phyloP scores from a whole-genome alignment of 2,797 vertebrate species.

The Saxicola maurus region DNA sequence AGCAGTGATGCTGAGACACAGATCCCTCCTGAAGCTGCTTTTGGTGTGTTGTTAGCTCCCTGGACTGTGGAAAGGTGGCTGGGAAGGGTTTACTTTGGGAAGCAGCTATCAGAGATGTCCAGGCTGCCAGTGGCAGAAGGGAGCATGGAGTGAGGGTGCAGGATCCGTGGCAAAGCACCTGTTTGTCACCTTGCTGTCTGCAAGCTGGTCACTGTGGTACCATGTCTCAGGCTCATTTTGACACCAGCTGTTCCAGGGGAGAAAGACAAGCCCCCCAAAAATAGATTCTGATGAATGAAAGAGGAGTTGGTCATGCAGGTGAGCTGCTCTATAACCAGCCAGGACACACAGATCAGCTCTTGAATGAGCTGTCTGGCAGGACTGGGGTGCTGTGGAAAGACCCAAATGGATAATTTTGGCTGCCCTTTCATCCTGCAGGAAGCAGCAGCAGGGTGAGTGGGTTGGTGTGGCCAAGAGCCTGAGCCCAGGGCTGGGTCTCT shows the following conservation, averaged over 20 bases:
- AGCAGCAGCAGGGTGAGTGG: accelerated
- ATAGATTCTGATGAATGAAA: background rate
- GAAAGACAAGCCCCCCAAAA: accelerated
- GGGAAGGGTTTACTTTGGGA: background rate
- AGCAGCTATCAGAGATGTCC: background rate
- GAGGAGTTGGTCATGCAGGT: background rate
- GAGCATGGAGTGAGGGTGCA: accelerated
- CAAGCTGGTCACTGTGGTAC: background rate
- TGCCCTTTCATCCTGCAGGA: background rate
- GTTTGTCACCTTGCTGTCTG: background rate
- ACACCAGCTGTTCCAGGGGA: background rate
- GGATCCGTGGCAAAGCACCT: background rate
- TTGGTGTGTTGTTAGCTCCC: no score
- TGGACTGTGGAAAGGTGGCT: no score
- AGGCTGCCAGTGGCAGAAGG: accelerated
- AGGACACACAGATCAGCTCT: background rate
- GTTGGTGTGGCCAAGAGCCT: background rate
- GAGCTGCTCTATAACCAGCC: background rate
- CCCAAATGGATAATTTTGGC: accelerated
- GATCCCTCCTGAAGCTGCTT: no score
- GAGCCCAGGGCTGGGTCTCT: background rate
- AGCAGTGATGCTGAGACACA: no score
- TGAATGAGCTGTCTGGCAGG: background rate
- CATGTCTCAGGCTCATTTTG: background rate
- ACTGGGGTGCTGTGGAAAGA: accelerated